Conservation (phyloP, 2,113 vertebrate genomes). For the Lasiurus cinereus region DNA sequence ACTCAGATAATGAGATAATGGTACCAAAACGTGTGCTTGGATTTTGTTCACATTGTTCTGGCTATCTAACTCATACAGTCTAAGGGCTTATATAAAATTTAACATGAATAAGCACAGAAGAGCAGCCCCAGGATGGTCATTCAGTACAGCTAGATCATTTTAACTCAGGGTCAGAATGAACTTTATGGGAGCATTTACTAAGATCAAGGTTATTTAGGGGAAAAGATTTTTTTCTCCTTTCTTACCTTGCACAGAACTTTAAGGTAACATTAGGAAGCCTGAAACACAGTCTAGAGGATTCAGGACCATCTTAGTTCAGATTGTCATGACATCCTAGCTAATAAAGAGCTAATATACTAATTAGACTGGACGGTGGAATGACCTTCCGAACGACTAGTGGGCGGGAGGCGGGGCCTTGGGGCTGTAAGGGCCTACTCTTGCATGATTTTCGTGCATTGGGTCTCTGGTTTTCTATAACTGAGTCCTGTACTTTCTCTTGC, state of each 20-base stretch:
- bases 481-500: not conserved
- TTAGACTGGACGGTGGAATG: too few species aligned
- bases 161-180: slow-evolving; percentile 45
- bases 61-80: not conserved
- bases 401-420: too few species aligned
- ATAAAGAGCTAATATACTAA: too few species aligned
- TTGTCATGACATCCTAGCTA: not conserved
- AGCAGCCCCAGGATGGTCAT: not conserved
- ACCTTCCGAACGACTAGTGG: too few species aligned
- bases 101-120: not conserved
- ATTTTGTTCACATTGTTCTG: not conserved
- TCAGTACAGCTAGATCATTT: not conserved
- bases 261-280: slow-evolving; percentile 25
- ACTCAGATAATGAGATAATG: not conserved
- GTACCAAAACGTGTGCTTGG: not conserved
- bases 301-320: slow-evolving; percentile 42
- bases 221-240: not conserved
- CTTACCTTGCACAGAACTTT: slow-evolving; percentile 20
- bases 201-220: not conserved
- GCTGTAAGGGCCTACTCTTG: too few species aligned
- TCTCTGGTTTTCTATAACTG: not conserved
- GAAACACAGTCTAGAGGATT: slow-evolving; percentile 37
- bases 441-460: too few species aligned
- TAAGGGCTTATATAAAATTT: slow-evolving; percentile 16
- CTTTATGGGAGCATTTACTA: not conserved